Conservation (phyloP, 2,888 invertebrate genomes). For the Drosophila sordidapex region DNA sequence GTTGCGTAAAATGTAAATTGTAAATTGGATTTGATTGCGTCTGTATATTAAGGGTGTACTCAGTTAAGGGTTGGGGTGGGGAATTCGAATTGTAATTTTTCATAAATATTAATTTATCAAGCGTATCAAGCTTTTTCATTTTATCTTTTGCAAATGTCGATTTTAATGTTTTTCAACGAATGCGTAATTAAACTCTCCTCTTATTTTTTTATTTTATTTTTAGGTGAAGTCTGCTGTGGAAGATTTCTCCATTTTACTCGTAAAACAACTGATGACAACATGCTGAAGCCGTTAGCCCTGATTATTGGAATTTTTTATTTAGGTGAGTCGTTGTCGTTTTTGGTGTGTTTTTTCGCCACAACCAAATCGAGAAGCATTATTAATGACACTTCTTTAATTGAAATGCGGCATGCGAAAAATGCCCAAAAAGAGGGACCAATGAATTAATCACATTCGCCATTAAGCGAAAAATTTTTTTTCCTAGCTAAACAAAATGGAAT, state of each 20-base stretch:
- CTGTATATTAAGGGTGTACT: not conserved
- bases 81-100: not conserved
- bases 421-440: constrained; percentile 17
- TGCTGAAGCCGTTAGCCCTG: constrained; percentile 75
- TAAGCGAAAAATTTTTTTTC: constrained; percentile 39
- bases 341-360: constrained; percentile 5
- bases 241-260: constrained; percentile 44
- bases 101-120: not conserved
- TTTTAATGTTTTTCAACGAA: constrained; percentile 56
- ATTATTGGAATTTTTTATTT: constrained; percentile 81
- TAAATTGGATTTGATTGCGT: constrained; percentile 25
- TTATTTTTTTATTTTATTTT: constrained; percentile 13
- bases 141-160: constrained; percentile 17
- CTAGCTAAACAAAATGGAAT: constrained; percentile 38
- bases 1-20: constrained; percentile 20
- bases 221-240: constrained; percentile 59
- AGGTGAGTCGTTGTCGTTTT: constrained; percentile 65
- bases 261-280: constrained; percentile 74
- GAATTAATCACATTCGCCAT: constrained; percentile 60
- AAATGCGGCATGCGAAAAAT: constrained; percentile 56
- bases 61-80: not conserved
- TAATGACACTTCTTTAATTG: constrained; percentile 63
- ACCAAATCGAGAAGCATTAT: constrained; percentile 37
- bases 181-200: constrained; percentile 1
- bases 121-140: not conserved